Conservation (phyloP, 2,797 vertebrate species). For the Thunnus albacares region DNA sequence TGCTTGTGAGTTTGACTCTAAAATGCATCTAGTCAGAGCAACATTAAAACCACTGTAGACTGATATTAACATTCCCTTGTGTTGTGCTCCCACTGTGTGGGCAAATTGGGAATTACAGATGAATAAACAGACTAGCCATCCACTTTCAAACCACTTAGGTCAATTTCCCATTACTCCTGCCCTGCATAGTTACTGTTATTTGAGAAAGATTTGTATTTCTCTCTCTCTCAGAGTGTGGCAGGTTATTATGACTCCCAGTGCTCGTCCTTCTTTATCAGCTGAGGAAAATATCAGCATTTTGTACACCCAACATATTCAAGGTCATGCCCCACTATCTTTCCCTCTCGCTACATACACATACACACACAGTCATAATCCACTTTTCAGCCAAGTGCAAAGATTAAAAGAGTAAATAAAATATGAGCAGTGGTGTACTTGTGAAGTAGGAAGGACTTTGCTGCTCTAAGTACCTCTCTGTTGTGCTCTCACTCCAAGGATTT, state of each 20-base stretch:
- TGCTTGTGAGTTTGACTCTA: not conserved
- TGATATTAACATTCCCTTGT: not conserved
- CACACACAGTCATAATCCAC: not conserved
- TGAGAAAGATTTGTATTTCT: not conserved
- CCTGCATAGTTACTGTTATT: not conserved
- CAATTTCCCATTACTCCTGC: not conserved
- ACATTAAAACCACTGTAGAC: not conserved
- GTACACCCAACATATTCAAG: conserved; percentile 48
- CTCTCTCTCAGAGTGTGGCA: not conserved
- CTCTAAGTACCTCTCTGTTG: not conserved
- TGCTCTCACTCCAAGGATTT: not conserved
- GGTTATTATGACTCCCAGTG: conserved; percentile 2
- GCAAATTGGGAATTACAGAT: conserved; percentile 37
- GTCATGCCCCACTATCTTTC: conserved; percentile 24
- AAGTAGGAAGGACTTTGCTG: conserved; percentile 14
- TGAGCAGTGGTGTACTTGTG: conserved; percentile 1
- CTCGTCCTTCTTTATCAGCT: conserved; percentile 36
- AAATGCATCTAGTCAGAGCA: conserved; percentile 24
- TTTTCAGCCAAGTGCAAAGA: conserved; percentile 31
- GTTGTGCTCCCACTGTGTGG: conserved; percentile 21
- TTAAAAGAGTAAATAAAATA: conserved; percentile 47
- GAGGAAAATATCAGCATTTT: conserved; percentile 26
- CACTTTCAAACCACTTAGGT: not conserved
- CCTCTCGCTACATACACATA: not conserved
- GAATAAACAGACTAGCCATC: not conserved